Conservation (phyloP, 2,797 vertebrate species). For the Margarornis squamiger region DNA sequence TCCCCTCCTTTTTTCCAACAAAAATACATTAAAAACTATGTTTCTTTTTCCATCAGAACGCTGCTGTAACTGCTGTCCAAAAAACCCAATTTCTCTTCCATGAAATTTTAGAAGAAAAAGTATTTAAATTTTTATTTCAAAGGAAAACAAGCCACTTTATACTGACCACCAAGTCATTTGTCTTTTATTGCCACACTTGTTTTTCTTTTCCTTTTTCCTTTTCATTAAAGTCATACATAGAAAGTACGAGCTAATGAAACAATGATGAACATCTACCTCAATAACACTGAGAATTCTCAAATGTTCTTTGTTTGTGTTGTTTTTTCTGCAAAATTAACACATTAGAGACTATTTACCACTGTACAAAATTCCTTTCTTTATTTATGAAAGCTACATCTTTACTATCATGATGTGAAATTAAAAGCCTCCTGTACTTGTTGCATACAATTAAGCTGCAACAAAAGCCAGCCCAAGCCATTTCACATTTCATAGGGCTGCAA, state of each 20-base stretch:
- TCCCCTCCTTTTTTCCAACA: rapidly evolving
- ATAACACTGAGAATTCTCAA: constrained; percentile 58
- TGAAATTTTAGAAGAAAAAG: background rate
- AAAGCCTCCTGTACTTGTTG: constrained; percentile 95
- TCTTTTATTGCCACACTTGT: background rate
- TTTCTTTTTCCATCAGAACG: background rate
- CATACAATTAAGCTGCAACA: constrained; percentile 91
- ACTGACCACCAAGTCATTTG: background rate
- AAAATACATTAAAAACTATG: background rate
- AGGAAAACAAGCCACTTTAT: background rate
- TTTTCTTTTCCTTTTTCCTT: constrained; percentile 1
- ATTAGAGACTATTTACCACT: constrained; percentile 88
- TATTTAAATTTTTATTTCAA: background rate
- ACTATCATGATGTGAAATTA: constrained; percentile 88
- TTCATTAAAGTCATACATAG: constrained; percentile 62
- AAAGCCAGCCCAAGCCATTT: constrained; percentile 91
- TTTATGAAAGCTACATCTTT: constrained; percentile 89
- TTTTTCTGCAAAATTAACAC: constrained; percentile 87
- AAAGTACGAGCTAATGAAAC: constrained; percentile 69
- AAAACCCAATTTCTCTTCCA: rapidly evolving
- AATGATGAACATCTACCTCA: constrained; percentile 65
- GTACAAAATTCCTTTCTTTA: constrained; percentile 88
- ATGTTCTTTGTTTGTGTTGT: constrained; percentile 76
- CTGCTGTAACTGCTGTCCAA: background rate
- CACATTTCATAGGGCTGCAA: constrained; percentile 96